phyloP scores from a whole-genome alignment of 2,797 vertebrate genomes.

The Platyrinchus mystaceus region DNA sequence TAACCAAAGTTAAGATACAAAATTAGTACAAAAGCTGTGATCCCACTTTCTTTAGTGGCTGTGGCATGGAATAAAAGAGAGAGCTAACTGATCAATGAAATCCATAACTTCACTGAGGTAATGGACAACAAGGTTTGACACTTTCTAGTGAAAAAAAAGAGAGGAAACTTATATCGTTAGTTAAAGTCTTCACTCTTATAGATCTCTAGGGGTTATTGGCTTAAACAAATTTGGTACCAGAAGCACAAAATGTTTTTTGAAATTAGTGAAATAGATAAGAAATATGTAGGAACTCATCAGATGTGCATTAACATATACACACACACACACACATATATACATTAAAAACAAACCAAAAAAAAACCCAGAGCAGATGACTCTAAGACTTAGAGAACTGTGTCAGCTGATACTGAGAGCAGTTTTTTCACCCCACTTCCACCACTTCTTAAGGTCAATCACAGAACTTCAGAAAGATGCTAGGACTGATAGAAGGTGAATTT shows the following conservation, averaged over 20 bases:
- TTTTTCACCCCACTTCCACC: background rate
- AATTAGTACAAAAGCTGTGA: background rate
- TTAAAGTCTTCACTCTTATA: background rate
- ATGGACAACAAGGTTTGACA: background rate
- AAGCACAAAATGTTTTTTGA: background rate
- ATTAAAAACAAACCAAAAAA: background rate
- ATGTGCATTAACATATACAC: background rate
- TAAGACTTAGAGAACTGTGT: background rate
- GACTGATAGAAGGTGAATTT: background rate
- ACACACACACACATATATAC: accelerated
- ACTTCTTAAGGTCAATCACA: background rate
- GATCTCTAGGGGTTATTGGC: background rate
- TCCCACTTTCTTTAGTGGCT: background rate
- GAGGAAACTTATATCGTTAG: background rate
- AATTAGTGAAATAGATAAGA: background rate
- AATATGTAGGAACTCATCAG: background rate
- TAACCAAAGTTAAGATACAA: background rate
- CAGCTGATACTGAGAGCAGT: background rate
- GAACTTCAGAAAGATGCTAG: background rate
- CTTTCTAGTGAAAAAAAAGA: background rate
- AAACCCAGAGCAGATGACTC: background rate
- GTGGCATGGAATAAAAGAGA: background rate
- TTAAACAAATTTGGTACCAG: background rate
- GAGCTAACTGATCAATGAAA: background rate
- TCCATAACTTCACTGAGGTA: background rate